Conservation (phyloP, 1,140 invertebrate genomes). For the Gonatopus flavifemur region DNA sequence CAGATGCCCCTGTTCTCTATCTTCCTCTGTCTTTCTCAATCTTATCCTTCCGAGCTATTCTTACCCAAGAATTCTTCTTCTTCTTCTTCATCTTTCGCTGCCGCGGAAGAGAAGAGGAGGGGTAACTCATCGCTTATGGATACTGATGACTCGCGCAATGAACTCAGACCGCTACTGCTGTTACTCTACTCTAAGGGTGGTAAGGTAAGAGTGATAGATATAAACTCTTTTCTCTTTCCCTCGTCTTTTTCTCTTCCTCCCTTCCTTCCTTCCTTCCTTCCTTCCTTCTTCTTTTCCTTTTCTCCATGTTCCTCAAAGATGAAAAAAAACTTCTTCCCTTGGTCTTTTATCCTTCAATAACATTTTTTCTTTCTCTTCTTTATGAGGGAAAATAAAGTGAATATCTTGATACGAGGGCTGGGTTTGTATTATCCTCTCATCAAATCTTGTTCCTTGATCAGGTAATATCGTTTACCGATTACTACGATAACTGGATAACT, state of each 20-base stretch:
- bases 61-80: slow-evolving; percentile 1
- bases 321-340: slow-evolving; percentile 13
- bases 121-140: slow-evolving; percentile 58
- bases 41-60: slow-evolving; percentile 4
- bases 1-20: slow-evolving; percentile 44
- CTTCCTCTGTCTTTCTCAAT: slow-evolving; percentile 5
- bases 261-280: slow-evolving; percentile 11
- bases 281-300: slow-evolving; percentile 23
- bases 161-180: slow-evolving; percentile 54
- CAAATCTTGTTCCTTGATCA: too few species aligned
- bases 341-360: slow-evolving; percentile 45
- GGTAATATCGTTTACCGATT: too few species aligned
- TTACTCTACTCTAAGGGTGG: slow-evolving; percentile 37
- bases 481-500: too few species aligned
- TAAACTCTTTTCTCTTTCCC: slow-evolving; percentile 21
- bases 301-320: slow-evolving; percentile 8
- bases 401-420: too few species aligned
- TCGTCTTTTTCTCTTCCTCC: slow-evolving; percentile 26
- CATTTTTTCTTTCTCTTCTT: slow-evolving; percentile 41
- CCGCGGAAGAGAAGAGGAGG: slow-evolving; percentile 18
- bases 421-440: too few species aligned
- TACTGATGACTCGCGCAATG: slow-evolving; percentile 60
- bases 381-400: too few species aligned
- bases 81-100: slow-evolving; percentile 24
- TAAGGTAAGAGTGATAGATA: slow-evolving; percentile 37